Base-by-base conservation (phyloP, 2,113 vertebrate species). In the Aspiorhynchus laticeps region DNA sequence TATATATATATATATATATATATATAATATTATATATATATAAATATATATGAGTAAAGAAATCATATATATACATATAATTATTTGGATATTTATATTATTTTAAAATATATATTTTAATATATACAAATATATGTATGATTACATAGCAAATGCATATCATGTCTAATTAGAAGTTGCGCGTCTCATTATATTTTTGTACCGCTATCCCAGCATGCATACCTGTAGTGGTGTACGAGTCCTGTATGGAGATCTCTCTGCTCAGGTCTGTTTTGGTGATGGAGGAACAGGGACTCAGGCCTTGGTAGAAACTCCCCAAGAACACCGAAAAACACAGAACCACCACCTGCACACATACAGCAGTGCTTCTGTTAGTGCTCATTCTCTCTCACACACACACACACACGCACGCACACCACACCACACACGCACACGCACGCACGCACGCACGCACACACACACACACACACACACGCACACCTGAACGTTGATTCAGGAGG, bases 251-350 rank as follows among this genome's bases (percentile, higher is more conserved):
- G 90, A 93, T 92, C 89, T 96, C 95, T 91, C 92, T 95, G 90
- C 96, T 95, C 53, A 95, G 92, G 9, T 95, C 95, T 65, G 94
- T 95, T 92, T 96, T 97, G 67, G 96, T 95, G 89, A 97, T 90
- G 85, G 96, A 95, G 86, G 98, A 95, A 84, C 95, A 96, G 0
- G 96, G 95, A 4, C 92, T 95, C 15, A 96, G 95, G 89, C 94
- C 94, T 89, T 98, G 97, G 63, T 96, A 97, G 90, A 99, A 96
- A 92, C 96, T 97, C 71, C 98, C 97, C 83, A 98, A 94, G 51
- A 97, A 96, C 84, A 99, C 93, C 0, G 98, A 95, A 63, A 99
- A 99, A 90, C 98, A 99, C 85, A 99, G 90, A 86, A 97, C 96
- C 14, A 98, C 95, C 88, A 97, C 97, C 98, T 99, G 24, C 19